Evolutionary conservation across 2,113 vertebrate species (phyloP), one percentile per base, ranked within the genome.

Genomic region (Parus major): DNA sequence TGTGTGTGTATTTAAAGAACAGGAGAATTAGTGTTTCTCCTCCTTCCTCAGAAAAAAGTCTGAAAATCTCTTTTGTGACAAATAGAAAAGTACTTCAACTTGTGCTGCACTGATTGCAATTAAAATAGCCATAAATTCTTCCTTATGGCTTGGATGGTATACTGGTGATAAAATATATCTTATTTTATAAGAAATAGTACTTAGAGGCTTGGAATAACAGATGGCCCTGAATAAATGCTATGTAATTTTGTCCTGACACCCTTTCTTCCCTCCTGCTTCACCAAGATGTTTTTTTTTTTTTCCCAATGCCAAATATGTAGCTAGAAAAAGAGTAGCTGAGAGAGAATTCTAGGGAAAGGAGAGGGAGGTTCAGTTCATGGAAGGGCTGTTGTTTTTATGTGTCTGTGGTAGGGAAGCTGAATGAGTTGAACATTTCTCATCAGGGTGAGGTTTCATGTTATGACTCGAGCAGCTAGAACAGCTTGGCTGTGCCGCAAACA

Each of bases 211-310:
- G 88, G 89, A 94, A 87, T 96, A 94, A 95, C 93, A 93, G 94
- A 94, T 96, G 91, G 95, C 85, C 64, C 71, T 96, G 96, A 97
- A 96, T 96, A 96, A 95, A 93, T 50, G 82, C 90, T 93, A 65
- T 92, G 92, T 86, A 95, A 95, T 94, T 95, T 87, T 87, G 78
- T 94, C 94, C 92, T 93, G 63, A 96, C 86, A 92, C 90, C 95
- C 93, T 50, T 93, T 93, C 84, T 95, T 96, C 88, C 88, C 92
- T 96, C 86, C 92, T 93, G 82, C 88, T 92, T 90, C 82, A 73
- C 50, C 76, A 92, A 81, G 90, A 77, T 18, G 8, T 1, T 42
- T 42, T 42, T 28, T 50, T 95, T 70, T 66, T 88, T 77, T 60
- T 4, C 65, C 20, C 25, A 29, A 1, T 82, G 64, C 93, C 79